Percentiles rank a stretch among this genome's conserved stretches.
These are phyloP conservation scores for Macrostomum lignano DNA, from an alignment of 1,140 invertebrate genomes.

Conservation along the genomic window DNA sequence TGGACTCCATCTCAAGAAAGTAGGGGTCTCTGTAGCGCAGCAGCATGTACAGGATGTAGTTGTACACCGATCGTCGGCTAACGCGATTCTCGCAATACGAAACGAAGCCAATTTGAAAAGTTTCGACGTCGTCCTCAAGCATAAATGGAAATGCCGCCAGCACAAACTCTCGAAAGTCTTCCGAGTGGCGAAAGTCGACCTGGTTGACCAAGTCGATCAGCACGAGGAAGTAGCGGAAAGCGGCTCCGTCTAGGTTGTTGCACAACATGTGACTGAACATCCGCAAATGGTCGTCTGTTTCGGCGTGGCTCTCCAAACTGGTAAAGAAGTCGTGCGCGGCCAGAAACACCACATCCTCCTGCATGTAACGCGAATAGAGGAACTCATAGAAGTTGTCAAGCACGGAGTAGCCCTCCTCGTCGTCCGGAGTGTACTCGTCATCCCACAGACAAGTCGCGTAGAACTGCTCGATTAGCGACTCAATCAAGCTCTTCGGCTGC, in stretches of 20 bases:
- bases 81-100: conserved; percentile 24
- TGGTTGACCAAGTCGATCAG: conserved; percentile 15
- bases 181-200: conserved; percentile 18
- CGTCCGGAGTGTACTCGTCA: conserved; percentile 12
- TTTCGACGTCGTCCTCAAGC: conserved; percentile 24
- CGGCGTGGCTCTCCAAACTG: conserved; percentile 11
- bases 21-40: no score
- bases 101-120: conserved; percentile 22
- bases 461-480: conserved; percentile 17
- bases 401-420: conserved; percentile 11
- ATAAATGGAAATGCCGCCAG: conserved; percentile 15
- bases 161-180: conserved; percentile 20
- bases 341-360: conserved; percentile 15
- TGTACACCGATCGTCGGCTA: no score
- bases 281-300: conserved; percentile 16
- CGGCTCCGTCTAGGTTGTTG: conserved; percentile 19
- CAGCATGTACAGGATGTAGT: no score
- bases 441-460: conserved; percentile 12
- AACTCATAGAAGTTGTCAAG: conserved; percentile 19
- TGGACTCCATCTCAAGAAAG: no score
- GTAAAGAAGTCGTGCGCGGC: conserved; percentile 20
- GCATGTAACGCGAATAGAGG: conserved; percentile 15
- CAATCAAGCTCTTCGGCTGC: conserved; percentile 11
- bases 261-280: conserved; percentile 15
- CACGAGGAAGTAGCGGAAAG: conserved; percentile 17